These are phyloP conservation scores for Arizona elegans DNA, from an alignment of 2,113 vertebrate genomes.

Conservation along the genomic window DNA sequence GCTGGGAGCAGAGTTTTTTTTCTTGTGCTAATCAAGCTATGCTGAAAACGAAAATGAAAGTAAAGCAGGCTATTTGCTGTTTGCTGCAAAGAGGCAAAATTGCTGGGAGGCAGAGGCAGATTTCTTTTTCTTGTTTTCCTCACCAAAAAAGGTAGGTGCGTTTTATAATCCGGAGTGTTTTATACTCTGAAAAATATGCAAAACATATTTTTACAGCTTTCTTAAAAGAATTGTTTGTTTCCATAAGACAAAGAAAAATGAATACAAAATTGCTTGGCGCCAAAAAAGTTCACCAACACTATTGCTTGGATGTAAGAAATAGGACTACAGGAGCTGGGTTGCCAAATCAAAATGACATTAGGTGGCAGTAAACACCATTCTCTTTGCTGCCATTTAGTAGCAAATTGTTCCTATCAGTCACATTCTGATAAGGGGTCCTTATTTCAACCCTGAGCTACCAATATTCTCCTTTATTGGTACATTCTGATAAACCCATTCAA, in stretches of 20 bases:
- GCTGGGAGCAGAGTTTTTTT: no score
- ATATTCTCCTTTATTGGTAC: background rate
- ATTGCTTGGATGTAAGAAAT: background rate
- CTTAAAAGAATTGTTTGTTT: background rate
- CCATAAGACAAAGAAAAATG: background rate
- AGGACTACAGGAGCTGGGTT: background rate
- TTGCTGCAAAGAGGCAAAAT: no score
- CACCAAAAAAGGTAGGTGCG: no score
- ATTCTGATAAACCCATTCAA: background rate
- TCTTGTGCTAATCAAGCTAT: no score
- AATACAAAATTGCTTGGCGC: background rate
- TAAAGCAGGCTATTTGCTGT: no score
- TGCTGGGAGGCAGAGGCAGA: no score
- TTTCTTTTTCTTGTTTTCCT: no score
- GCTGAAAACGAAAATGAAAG: no score
- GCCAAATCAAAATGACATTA: background rate
- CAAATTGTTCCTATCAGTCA: background rate
- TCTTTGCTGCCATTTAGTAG: background rate
- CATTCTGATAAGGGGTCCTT: background rate
- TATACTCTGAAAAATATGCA: no score
- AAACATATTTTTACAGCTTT: background rate
- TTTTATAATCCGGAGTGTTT: no score
- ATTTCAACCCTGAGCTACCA: background rate
- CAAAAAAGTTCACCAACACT: background rate
- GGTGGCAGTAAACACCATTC: background rate